Base-by-base conservation (phyloP, 92 coral and sea anemone genomes). In the Nematostella vectensis region DNA sequence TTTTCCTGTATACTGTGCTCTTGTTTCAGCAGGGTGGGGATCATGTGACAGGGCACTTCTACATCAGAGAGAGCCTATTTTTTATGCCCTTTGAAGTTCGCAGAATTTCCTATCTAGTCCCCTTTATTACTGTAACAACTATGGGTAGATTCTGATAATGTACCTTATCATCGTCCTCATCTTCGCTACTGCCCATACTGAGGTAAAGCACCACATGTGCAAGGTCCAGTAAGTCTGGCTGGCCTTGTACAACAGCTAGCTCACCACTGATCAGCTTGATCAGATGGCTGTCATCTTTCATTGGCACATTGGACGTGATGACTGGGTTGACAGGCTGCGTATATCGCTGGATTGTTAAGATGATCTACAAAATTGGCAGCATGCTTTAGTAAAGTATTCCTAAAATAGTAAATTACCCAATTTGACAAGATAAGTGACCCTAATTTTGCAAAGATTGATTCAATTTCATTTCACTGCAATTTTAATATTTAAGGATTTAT, bases 261-360 rank as follows among this genome's bases (percentile, higher is more conserved):
- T 78, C 79, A 25, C 98, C 98, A 74, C 93, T 91, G 29, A 91
- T 86, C 56, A 91, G 57, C 48, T 86, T 87, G 49, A 91, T 75
- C 47, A 91, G 71, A 58, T 91, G 98, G 50, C 76, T 86, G 57
- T 91, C 98, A 53, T 79, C 89, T 61, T 80, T 83, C 42, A 61
- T 55, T 0, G 77, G 83, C 26, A 54, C 51, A n/a, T 58, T 65
- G 21, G 57, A 26, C 29, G 60, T 81, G 25, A 72, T 77, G 48
- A 70, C 78, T 47, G 83, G 70, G 16, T 59, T 45, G 8, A 88
- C 25, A 2, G 83, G 70, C 25, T 79, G 83, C 29, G 72, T 61
- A 30, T 58, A 63, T 52, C 94, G 76, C 61, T 89, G 89, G 30
- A 89, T 81, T n/a, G 80, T 81, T 0, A 89, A 82, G 27, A 78